Percentiles rank a stretch among this genome's conserved stretches.
Evolutionary conservation across 2,113 vertebrate species (phyloP).

Genomic region (Petrocephalus microphthalmus): DNA sequence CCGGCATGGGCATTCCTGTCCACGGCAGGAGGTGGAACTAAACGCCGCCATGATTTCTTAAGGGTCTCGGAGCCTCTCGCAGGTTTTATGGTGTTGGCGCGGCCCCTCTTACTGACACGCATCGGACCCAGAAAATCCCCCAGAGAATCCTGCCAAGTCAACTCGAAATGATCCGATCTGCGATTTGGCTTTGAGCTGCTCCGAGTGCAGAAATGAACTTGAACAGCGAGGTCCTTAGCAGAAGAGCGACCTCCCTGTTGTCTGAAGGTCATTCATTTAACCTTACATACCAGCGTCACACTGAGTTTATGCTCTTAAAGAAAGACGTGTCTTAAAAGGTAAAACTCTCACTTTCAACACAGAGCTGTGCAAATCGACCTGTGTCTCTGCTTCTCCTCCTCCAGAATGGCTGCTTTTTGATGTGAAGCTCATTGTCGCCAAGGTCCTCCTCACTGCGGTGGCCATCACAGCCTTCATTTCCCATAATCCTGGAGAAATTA

Average conservation of each 20-base stretch:
- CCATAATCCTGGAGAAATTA: neutral
- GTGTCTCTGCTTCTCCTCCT: neutral
- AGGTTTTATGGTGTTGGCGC: neutral
- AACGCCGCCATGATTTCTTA: neutral
- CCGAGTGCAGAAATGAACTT: neutral
- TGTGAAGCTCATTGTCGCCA: neutral
- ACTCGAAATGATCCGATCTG: neutral
- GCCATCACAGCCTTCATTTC: neutral
- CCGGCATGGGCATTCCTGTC: neutral
- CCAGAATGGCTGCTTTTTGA: neutral
- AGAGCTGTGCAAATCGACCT: neutral
- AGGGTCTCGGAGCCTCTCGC: neutral
- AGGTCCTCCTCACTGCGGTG: neutral
- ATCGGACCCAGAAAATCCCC: neutral
- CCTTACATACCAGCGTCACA: neutral
- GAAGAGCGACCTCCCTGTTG: neutral
- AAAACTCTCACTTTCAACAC: neutral
- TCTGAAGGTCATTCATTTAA: neutral
- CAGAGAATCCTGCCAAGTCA: conserved; percentile 1
- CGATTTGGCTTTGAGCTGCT: neutral
- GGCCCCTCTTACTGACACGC: neutral
- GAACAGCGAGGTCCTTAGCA: neutral
- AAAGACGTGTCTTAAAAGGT: neutral
- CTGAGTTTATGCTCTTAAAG: neutral
- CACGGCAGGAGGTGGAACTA: neutral